Percentiles rank a stretch among this genome's conserved stretches.
These are phyloP conservation scores for Dasypus novemcinctus DNA, from an alignment of 2,113 vertebrate genomes.

Conservation along the genomic window DNA sequence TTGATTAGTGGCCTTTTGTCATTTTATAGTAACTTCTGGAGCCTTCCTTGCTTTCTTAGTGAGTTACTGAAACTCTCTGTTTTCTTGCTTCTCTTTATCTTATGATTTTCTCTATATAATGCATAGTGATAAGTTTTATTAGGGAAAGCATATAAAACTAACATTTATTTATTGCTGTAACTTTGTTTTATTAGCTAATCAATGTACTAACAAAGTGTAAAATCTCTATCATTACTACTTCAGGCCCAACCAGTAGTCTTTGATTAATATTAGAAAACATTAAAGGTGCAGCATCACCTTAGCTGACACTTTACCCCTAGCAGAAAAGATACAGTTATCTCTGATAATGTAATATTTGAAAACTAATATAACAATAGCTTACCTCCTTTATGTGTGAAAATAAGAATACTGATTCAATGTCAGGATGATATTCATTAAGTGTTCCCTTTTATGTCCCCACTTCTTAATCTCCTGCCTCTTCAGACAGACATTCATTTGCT, in stretches of 20 bases:
- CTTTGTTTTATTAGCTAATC: conserved; percentile 46
- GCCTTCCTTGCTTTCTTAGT: neutral
- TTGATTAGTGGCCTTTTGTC: neutral
- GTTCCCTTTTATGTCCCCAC: neutral
- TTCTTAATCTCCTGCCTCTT: neutral
- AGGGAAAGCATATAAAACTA: neutral
- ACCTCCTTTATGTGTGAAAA: neutral
- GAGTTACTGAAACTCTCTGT: neutral
- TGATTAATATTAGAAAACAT: conserved; percentile 13
- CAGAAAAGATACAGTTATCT: neutral
- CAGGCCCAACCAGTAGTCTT: neutral
- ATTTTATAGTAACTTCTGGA: neutral
- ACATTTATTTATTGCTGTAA: conserved; percentile 52
- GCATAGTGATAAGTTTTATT: neutral
- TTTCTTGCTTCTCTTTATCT: neutral
- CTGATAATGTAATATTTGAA: neutral
- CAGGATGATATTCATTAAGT: neutral
- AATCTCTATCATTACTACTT: conserved; percentile 6
- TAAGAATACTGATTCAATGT: neutral
- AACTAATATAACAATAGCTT: conserved; percentile 29
- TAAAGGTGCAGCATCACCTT: neutral
- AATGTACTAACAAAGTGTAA: neutral
- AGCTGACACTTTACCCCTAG: neutral
- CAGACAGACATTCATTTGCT: neutral
- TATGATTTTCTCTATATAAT: conserved; percentile 4